Base-by-base conservation (phyloP, 2,797 vertebrate species). In the Pseudomugil gertrudae region DNA sequence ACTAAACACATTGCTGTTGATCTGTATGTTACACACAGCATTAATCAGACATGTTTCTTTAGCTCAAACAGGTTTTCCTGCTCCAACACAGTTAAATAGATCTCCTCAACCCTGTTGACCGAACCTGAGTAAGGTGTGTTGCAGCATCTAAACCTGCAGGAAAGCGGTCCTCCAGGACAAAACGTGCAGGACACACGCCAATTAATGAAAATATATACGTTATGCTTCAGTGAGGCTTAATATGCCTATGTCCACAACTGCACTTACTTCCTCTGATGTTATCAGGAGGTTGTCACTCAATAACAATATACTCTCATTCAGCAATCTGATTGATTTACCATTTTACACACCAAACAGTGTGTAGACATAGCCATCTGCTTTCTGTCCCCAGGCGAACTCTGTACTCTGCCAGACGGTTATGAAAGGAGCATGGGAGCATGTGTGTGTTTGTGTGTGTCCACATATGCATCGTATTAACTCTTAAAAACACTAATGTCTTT, bases 291-390 rank as follows among this genome's bases (percentile, higher is more conserved):
- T 4, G 26, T 66, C 36, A 11, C 55, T 69, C 62, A 4, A 65
- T 54, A 19, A 56, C 43, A 19, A 29, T 5, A 51, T 14, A 10
- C 10, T 55, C 79, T 82, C 40, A 19, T 83, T 78, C 70, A 77
- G 55, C 24, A 4, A 19, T 63, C 48, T 84, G 53, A 84, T 83
- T 72, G 33, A 69, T 84, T 67, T 45, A 52, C 56, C 27, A n/a
- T 76, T 80, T 84, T 58, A 59, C 58, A 65, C n/a, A 2, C 23
- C 70, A 50, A 73, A 62, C 65, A 70, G 70, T 74, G 43, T 71
- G 78, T 27, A 77, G 85, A 88, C 75, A 51, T 66, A 84, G 60
- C 83, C 84, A 89, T 92, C 89, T 90, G 90, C 77, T 71, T 80
- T 58, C 24, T 66, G 72, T 87, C 85, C 40, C 84, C 27, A 3